Evolutionary conservation across 2,888 invertebrate genomes (phyloP).

Genomic region (Agrilus cyanescens): DNA sequence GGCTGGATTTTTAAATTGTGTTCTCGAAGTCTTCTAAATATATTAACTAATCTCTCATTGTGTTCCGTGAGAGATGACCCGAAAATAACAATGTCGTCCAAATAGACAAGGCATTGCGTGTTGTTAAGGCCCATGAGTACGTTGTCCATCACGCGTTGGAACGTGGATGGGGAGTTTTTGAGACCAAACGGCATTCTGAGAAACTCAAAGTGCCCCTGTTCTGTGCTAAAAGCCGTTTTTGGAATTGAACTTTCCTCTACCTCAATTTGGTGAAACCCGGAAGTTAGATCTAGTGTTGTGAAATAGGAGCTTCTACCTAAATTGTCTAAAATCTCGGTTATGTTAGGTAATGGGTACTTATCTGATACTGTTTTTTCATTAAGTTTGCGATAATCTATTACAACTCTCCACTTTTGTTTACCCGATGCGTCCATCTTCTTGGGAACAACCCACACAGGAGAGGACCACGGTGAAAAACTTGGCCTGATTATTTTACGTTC

Average conservation of each 20-base stretch:
- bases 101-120: constrained; percentile 21
- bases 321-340: constrained; percentile 19
- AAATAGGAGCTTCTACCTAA: constrained; percentile 15
- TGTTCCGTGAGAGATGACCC: constrained; percentile 18
- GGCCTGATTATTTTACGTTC: constrained; percentile 19
- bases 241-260: constrained; percentile 7
- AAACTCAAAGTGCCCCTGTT: constrained; percentile 17
- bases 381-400: constrained; percentile 20
- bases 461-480: constrained; percentile 19
- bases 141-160: constrained; percentile 21
- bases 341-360: constrained; percentile 18
- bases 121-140: constrained; percentile 19
- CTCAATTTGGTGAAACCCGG: constrained; percentile 5
- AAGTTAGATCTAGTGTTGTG: constrained; percentile 11
- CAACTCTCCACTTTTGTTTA: constrained; percentile 15
- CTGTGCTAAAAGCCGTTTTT: constrained; percentile 17
- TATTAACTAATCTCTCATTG: constrained; percentile 7
- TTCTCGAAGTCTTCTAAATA: constrained; percentile 3
- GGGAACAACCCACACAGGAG: constrained; percentile 24
- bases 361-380: constrained; percentile 22
- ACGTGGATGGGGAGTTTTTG: constrained; percentile 20
- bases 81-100: constrained; percentile 26
- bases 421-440: constrained; percentile 21
- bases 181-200: constrained; percentile 20
- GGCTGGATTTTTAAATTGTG: constrained; percentile 13